These are phyloP conservation scores for Bubo bubo DNA, from an alignment of 2,113 vertebrate genomes.

Conservation along the genomic window DNA sequence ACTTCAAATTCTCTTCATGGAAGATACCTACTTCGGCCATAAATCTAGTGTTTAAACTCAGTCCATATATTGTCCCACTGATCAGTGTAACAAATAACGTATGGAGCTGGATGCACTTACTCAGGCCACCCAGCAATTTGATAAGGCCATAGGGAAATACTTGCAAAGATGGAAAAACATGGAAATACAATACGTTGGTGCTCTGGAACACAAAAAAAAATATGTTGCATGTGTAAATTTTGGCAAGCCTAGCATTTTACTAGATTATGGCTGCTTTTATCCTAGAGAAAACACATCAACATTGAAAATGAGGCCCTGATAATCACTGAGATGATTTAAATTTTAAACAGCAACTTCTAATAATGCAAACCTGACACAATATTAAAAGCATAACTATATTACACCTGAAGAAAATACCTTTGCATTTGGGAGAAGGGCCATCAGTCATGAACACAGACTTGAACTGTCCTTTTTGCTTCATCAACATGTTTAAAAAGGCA, in stretches of 20 bases:
- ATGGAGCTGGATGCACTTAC: not conserved
- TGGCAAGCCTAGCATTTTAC: not conserved
- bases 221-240: rapidly evolving
- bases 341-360: not conserved
- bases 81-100: not conserved
- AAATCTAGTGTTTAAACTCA: not conserved
- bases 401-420: not conserved
- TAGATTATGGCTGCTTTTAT: not conserved
- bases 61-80: not conserved
- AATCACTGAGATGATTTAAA: not conserved
- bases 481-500: not conserved
- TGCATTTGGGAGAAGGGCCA: not conserved
- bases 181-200: not conserved
- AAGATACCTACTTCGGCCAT: not conserved
- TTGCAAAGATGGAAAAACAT: not conserved
- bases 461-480: not conserved
- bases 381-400: not conserved
- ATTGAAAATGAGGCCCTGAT: not conserved
- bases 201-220: not conserved
- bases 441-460: not conserved
- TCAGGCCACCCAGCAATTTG: not conserved
- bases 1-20: not conserved
- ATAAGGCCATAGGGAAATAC: not conserved
- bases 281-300: not conserved
- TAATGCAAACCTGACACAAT: not conserved